Conservation (phyloP, 2,113 vertebrate species). For the Ictidomys tridecemlineatus region DNA sequence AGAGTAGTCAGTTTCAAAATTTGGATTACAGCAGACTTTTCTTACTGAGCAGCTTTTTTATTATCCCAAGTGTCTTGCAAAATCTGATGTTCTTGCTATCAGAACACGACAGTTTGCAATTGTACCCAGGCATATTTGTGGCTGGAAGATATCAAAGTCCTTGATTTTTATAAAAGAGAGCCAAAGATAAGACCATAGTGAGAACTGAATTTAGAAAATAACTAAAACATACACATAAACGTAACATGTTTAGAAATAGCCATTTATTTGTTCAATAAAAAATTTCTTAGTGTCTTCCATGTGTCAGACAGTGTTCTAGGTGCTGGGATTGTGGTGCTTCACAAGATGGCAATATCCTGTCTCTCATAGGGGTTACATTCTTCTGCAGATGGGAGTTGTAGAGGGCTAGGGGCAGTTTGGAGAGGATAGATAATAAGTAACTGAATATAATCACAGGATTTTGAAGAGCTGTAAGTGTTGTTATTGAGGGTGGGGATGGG, state of each 20-base stretch:
- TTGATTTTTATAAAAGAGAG: background rate
- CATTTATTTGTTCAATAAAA: background rate
- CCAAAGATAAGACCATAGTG: background rate
- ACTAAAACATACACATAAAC: background rate
- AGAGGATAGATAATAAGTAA: background rate
- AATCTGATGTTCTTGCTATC: background rate
- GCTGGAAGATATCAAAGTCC: background rate
- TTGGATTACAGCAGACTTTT: conserved; percentile 41
- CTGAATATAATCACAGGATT: background rate
- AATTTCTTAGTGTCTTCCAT: background rate
- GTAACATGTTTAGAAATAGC: background rate
- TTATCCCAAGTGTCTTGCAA: conserved; percentile 20
- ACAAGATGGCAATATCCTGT: background rate
- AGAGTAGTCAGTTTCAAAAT: background rate
- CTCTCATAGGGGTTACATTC: background rate
- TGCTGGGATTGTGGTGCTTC: background rate
- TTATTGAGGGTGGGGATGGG: background rate
- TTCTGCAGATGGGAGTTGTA: background rate
- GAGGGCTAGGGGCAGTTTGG: background rate
- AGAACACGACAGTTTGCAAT: background rate
- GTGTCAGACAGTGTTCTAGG: background rate
- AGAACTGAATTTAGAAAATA: background rate
- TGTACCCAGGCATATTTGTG: background rate
- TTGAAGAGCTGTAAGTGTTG: background rate
- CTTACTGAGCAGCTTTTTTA: background rate